Evolutionary conservation across 2,113 vertebrate genomes (phyloP), one percentile per base, ranked within the genome.

Genomic region (Brachypodius melanocephalos): DNA sequence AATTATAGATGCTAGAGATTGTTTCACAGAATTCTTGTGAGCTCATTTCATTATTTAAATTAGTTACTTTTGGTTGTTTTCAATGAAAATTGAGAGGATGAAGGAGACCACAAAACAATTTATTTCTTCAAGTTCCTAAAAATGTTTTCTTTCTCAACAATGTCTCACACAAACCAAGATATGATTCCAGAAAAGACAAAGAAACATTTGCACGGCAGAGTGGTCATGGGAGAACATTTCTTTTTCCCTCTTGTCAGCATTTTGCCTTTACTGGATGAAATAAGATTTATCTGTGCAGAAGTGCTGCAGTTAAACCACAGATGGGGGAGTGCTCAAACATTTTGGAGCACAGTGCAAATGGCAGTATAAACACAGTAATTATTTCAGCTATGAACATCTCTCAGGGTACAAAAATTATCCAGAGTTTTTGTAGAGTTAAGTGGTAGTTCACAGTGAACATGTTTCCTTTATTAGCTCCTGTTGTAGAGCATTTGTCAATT

Each of bases 251-350:
- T 52, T 34, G 69, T 89, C 73, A 69, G 54, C 72, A 66, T 89
- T 92, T 81, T 89, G 55, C 36, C 58, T 94, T 85, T 89, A 51
- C 45, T 62, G 72, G 18, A 57, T 82, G 66, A 79, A 90, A 73
- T 79, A 79, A 89, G 38, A 73, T 73, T 93, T 88, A 89, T 95
- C 85, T 85, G 38, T 83, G 52, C 72, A 94, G 73, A 89, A 92
- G 31, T 38, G 49, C 34, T 94, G 81, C 74, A 83, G 74, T 79
- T 73, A 93, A 91, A 73, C 81, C 58, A 81, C 65, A 85, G 46
- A 65, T 13, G 54, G 32, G 46, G 34, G 46, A 85, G n/a, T 46
- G 54, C 29, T 65, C 65, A 89, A n/a, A 75, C 18, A 21, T 48
- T 65, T 52, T 75, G 75, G 24, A 95, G 54, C 59, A 46, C 24